Evolutionary conservation across 2,888 invertebrate species (phyloP), one percentile per base, ranked within the genome.

Genomic region (Lamproptera curius): DNA sequence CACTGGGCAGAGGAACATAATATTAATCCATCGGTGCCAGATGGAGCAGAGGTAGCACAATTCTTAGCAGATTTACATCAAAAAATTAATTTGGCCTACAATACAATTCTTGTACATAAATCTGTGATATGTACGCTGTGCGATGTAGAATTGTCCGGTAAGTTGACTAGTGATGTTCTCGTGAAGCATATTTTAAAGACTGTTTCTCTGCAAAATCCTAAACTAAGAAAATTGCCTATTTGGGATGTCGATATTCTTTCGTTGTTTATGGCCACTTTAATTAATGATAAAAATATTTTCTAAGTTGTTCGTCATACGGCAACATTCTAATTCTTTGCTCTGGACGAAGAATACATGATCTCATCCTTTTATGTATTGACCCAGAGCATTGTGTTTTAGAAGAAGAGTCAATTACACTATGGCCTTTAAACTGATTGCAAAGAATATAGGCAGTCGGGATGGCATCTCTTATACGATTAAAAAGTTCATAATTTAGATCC

Each of bases 371-470:
- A 5, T 8, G 14, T 6, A 5, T 35, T 4, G 35, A 4, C 10
- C 4, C 1, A 9, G 15, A 4, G n/a, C 13, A 35, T 9, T 35
- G 15, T 13, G 15, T 35, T 14, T 15, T 14, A 5, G 8, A 14
- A 5, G 5, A 35, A 9, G 35, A 35, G 5, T 15, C 10, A 11
- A 50, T 15, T 33, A 46, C 42, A 4, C 40, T 62, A 1, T 57
- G 51, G 51, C 52, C 53, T 11, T 6, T 14, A 59, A 47, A 58
- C 59, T 2, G 60, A 61, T 35, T 16, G 46, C 1, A 6, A 20
- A 9, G 38, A 20, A 1, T 34, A 52, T 16, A 48, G 52, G 31
- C 58, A 58, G 26, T 59, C 57, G 1, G 56, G 53, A 0, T 58
- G 58, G 57, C 49, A 46, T 14, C 33, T 58, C 6, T 5, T 20